These are phyloP conservation scores for Corythornis vintsioides DNA, from an alignment of 2,113 vertebrate species.

Conservation along the genomic window DNA sequence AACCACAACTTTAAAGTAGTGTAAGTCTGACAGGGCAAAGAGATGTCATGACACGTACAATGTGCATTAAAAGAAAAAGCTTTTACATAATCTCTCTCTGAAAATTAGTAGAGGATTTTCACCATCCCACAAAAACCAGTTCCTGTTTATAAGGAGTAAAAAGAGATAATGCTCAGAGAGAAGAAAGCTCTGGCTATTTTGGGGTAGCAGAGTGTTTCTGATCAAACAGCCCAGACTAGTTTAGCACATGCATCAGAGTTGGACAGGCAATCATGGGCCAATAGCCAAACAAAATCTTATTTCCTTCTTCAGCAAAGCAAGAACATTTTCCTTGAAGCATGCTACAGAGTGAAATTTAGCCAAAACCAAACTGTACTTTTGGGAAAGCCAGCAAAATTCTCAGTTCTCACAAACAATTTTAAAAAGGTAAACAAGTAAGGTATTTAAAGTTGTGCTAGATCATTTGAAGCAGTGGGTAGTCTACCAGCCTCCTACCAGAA, in stretches of 20 bases:
- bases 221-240: background rate
- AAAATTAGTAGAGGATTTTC: background rate
- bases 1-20: background rate
- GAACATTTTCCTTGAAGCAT: background rate
- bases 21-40: background rate
- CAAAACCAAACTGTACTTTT: background rate
- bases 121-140: background rate
- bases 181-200: background rate
- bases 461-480: background rate
- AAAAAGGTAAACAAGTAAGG: background rate
- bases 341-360: background rate
- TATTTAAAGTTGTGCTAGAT: background rate
- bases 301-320: background rate
- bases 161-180: background rate
- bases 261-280: background rate
- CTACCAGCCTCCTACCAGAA: background rate
- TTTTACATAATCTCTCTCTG: background rate
- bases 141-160: background rate
- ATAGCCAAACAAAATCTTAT: background rate
- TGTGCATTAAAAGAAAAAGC: background rate
- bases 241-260: background rate
- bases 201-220: fast-evolving
- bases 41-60: background rate
- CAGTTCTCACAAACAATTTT: background rate
- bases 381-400: background rate